Conservation (phyloP, 2,797 vertebrate species). For the Pagetopsis macropterus region DNA sequence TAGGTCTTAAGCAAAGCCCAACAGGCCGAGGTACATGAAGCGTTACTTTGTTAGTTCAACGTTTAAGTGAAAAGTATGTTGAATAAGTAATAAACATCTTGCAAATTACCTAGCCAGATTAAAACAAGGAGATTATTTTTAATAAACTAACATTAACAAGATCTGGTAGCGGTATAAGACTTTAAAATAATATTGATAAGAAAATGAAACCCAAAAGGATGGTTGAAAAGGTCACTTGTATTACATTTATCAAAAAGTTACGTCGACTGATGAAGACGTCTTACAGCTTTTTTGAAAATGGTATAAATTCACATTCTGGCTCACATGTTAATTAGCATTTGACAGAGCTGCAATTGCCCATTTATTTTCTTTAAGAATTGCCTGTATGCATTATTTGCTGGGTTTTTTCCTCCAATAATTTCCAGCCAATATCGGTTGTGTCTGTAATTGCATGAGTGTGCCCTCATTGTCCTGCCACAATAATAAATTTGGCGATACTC, state of each 20-base stretch:
- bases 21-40: no score
- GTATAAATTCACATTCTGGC: constrained; percentile 26
- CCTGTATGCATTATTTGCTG: constrained; percentile 70
- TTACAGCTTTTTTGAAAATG: constrained; percentile 1
- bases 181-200: no score
- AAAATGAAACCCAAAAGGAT: background rate
- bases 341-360: constrained; percentile 49
- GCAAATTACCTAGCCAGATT: no score
- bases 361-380: constrained; percentile 71
- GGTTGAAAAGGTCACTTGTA: background rate
- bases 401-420: constrained; percentile 71
- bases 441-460: constrained; percentile 79
- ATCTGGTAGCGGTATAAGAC: no score
- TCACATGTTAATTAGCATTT: constrained; percentile 61
- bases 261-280: constrained; percentile 11
- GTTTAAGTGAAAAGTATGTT: no score
- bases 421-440: constrained; percentile 79
- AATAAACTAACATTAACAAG: no score
- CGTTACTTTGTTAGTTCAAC: no score
- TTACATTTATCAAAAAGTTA: constrained; percentile 6
- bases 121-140: no score
- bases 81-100: no score
- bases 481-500: constrained; percentile 87
- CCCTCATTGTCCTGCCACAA: constrained; percentile 88
- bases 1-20: no score